Percentiles rank a stretch among this genome's conserved stretches.
Evolutionary conservation across 2,113 vertebrate genomes (phyloP).

Genomic region (Hemiscyllium ocellatum): DNA sequence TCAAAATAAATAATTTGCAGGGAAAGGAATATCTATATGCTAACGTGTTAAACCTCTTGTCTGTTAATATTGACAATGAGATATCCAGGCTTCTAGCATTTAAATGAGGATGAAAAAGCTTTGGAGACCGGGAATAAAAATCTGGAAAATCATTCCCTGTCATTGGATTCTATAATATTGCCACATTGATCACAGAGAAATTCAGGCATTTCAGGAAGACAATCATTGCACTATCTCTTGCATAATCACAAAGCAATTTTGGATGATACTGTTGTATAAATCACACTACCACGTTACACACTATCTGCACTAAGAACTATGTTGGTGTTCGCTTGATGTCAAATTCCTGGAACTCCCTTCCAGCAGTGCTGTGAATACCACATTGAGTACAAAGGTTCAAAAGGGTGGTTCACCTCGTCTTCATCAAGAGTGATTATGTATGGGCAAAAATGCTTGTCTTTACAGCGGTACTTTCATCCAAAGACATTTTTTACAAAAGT

Average conservation of each 20-base stretch:
- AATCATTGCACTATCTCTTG: neutral
- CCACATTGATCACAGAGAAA: neutral
- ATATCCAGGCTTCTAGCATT: neutral
- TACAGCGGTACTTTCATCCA: too few relatives aligned
- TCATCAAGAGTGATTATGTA: too few relatives aligned
- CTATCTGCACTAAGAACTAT: too few relatives aligned
- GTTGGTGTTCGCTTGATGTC: too few relatives aligned
- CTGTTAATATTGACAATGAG: neutral
- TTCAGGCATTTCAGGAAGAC: neutral
- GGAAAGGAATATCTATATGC: neutral
- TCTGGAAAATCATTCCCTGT: neutral
- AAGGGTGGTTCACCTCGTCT: too few relatives aligned
- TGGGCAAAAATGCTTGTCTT: too few relatives aligned
- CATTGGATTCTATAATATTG: neutral
- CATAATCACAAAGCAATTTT: neutral
- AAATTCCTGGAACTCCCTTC: too few relatives aligned
- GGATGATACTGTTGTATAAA: neutral
- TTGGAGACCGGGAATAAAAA: neutral
- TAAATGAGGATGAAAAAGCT: neutral
- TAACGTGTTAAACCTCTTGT: neutral
- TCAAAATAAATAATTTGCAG: neutral
- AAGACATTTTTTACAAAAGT: too few relatives aligned
- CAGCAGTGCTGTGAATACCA: too few relatives aligned
- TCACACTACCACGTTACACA: neutral
- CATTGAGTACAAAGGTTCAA: too few relatives aligned